These are phyloP conservation scores for Physeter macrocephalus DNA, from an alignment of 2,113 vertebrate species.

Conservation along the genomic window DNA sequence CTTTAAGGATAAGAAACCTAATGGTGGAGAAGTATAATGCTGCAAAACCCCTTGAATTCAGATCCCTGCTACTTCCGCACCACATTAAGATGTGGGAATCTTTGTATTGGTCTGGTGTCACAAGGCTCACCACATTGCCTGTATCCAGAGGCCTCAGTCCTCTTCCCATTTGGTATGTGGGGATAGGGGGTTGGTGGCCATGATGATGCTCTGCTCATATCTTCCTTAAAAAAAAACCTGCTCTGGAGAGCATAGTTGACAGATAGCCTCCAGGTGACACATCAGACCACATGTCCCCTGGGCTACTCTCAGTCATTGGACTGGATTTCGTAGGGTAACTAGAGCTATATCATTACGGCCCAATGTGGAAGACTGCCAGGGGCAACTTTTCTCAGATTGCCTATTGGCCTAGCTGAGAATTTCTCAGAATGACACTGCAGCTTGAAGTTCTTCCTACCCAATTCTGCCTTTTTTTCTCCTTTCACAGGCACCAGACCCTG, in stretches of 20 bases:
- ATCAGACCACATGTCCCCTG: neutral
- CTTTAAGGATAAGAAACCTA: neutral
- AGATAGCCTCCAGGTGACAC: neutral
- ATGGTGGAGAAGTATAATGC: neutral
- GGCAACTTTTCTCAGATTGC: neutral
- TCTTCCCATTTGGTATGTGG: neutral
- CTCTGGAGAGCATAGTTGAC: neutral
- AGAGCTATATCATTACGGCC: neutral
- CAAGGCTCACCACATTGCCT: neutral
- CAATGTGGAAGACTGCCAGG: neutral
- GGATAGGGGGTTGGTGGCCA: neutral
- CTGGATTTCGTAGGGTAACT: neutral
- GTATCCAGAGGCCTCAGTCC: neutral
- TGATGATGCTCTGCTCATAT: neutral
- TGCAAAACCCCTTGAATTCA: neutral
- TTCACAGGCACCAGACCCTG: neutral
- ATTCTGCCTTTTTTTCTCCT: neutral
- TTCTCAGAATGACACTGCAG: neutral
- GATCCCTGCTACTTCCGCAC: neutral
- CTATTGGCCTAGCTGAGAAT: neutral
- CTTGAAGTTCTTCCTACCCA: neutral
- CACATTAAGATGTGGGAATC: neutral
- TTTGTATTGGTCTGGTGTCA: neutral
- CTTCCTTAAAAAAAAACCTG: neutral
- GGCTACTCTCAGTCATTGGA: neutral